These are phyloP conservation scores for Podilymbus podiceps DNA, from an alignment of 2,113 vertebrate species.

Conservation along the genomic window DNA sequence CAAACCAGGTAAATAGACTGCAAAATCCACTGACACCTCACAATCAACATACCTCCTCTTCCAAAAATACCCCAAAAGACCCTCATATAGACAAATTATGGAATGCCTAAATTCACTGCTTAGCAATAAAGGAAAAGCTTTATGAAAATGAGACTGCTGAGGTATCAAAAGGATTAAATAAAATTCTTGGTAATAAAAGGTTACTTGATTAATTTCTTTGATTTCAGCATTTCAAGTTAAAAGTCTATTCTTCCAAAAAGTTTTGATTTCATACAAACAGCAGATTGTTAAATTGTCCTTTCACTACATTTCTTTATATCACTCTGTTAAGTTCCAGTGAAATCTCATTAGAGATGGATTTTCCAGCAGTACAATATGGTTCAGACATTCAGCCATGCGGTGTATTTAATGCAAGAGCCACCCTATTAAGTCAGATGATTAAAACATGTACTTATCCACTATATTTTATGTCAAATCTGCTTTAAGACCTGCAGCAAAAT, in stretches of 20 bases:
- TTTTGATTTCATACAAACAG: background rate
- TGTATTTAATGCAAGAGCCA: background rate
- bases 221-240: background rate
- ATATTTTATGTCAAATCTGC: background rate
- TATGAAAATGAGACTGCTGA: background rate
- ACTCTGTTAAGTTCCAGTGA: background rate
- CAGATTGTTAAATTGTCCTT: background rate
- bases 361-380: background rate
- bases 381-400: background rate
- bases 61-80: background rate
- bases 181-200: background rate
- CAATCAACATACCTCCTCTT: background rate
- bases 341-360: background rate
- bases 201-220: background rate
- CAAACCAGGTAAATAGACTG: background rate
- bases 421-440: background rate
- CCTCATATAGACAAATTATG: background rate
- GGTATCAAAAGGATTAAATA: background rate
- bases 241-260: background rate
- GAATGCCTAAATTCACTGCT: background rate
- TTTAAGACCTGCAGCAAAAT: background rate
- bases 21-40: background rate
- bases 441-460: background rate
- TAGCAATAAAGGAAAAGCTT: background rate
- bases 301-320: background rate